Conservation (phyloP, 92 coral and sea anemone genomes). For the Galaxea fascicularis region DNA sequence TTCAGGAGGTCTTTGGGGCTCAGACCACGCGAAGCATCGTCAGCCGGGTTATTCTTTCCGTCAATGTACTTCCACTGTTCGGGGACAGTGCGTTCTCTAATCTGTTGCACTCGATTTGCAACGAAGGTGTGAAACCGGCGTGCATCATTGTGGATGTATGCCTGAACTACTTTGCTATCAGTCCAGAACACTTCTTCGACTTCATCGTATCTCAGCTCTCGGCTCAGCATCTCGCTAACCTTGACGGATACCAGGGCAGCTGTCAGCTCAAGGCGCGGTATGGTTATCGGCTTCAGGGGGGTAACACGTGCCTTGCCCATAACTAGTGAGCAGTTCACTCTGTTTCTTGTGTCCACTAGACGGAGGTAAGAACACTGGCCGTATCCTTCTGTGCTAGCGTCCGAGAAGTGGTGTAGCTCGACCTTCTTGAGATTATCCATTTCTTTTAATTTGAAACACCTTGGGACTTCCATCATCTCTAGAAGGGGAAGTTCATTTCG, state of each 20-base stretch:
- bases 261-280: too few relatives aligned
- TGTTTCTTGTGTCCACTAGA: background rate
- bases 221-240: background rate
- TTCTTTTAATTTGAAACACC: background rate
- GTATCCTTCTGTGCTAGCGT: background rate
- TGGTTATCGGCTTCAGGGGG: too few relatives aligned
- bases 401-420: background rate
- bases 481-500: too few relatives aligned
- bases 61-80: too few relatives aligned
- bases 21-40: background rate
- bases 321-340: background rate
- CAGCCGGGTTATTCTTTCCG: background rate
- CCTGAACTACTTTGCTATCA: background rate
- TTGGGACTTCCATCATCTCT: background rate
- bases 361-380: background rate
- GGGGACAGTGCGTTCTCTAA: too few relatives aligned
- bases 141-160: background rate
- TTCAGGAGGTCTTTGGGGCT: background rate
- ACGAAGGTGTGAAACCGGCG: background rate
- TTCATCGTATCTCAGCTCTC: too few relatives aligned
- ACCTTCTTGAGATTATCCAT: background rate
- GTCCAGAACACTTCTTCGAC: background rate
- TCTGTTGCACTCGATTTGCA: too few relatives aligned
- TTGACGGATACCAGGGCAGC: background rate
- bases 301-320: background rate